Percentiles rank a stretch among this genome's conserved stretches.
Evolutionary conservation across 2,888 invertebrate genomes (phyloP).

Genomic region (Eledone cirrhosa): DNA sequence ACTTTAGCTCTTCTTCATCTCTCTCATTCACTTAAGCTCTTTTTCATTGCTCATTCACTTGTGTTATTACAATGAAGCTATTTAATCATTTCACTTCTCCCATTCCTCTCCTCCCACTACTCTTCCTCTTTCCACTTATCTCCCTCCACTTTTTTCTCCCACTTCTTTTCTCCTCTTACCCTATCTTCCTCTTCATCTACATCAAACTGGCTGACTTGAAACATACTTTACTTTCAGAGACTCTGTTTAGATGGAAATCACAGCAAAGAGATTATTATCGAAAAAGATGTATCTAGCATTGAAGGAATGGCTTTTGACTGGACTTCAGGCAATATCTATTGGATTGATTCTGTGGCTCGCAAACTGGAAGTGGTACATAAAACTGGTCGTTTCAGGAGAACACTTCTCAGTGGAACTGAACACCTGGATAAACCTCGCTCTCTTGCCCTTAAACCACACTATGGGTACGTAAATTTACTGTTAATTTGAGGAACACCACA

Average conservation of each 20-base stretch:
- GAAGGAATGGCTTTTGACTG: conserved; percentile 91
- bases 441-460: conserved; percentile 83
- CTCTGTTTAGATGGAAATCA: conserved; percentile 73
- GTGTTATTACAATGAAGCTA: too few species aligned
- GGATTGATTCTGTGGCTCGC: conserved; percentile 82
- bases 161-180: neutral
- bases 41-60: too few species aligned
- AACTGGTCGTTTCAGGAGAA: conserved; percentile 79
- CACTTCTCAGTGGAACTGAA: conserved; percentile 73
- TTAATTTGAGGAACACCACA: neutral
- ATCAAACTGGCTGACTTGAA: neutral
- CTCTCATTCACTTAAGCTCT: too few species aligned
- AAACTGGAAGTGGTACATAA: conserved; percentile 85
- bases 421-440: conserved; percentile 78
- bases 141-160: neutral
- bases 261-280: conserved; percentile 43
- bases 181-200: neutral
- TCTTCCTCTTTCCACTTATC: neutral
- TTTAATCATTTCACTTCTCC: too few species aligned
- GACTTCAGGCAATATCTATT: conserved; percentile 86
- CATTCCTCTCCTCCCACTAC: too few species aligned
- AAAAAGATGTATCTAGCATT: conserved; percentile 70
- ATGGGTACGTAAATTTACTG: conserved; percentile 70
- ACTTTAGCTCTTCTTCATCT: too few species aligned
- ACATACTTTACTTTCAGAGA: conserved; percentile 46